These are phyloP conservation scores for Coregonus ussuriensis DNA, from an alignment of 2,797 vertebrate genomes.

Conservation along the genomic window DNA sequence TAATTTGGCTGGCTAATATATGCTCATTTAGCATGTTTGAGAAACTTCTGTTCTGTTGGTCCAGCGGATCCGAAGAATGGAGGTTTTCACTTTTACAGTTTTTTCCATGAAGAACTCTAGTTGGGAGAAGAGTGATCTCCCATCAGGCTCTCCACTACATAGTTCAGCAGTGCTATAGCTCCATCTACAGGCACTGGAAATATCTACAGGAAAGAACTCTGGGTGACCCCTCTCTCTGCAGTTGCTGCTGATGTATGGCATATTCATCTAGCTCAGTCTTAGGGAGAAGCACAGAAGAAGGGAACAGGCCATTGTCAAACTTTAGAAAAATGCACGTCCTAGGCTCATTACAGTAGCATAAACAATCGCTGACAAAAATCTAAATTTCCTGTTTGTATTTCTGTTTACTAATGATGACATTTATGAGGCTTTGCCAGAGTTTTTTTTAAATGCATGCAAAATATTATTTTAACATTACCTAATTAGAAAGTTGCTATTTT, in stretches of 20 bases:
- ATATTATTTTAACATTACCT: constrained; percentile 60
- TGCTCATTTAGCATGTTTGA: constrained; percentile 54
- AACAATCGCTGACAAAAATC: constrained; percentile 65
- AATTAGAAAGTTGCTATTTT: constrained; percentile 69
- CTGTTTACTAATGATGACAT: constrained; percentile 65
- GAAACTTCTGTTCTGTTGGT: constrained; percentile 57
- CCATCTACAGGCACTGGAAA: constrained; percentile 75
- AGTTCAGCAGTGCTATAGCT: constrained; percentile 73
- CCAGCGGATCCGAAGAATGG: constrained; percentile 56
- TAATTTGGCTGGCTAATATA: constrained; percentile 63
- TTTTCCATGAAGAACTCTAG: constrained; percentile 65
- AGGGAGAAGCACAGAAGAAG: constrained; percentile 66
- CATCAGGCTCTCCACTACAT: background rate
- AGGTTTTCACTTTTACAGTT: constrained; percentile 59
- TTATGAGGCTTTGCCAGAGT: constrained; percentile 67
- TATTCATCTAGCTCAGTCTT: constrained; percentile 76
- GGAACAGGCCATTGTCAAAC: constrained; percentile 71
- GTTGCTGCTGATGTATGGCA: constrained; percentile 78
- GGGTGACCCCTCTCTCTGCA: constrained; percentile 78
- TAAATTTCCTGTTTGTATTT: constrained; percentile 61
- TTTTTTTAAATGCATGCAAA: constrained; percentile 53
- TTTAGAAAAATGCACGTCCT: constrained; percentile 71
- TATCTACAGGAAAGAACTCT: constrained; percentile 77
- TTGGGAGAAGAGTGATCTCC: constrained; percentile 61
- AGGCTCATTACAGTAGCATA: constrained; percentile 79